Evolutionary conservation across 2,797 vertebrate species (phyloP).

Genomic region (Sorex maritimensis): DNA sequence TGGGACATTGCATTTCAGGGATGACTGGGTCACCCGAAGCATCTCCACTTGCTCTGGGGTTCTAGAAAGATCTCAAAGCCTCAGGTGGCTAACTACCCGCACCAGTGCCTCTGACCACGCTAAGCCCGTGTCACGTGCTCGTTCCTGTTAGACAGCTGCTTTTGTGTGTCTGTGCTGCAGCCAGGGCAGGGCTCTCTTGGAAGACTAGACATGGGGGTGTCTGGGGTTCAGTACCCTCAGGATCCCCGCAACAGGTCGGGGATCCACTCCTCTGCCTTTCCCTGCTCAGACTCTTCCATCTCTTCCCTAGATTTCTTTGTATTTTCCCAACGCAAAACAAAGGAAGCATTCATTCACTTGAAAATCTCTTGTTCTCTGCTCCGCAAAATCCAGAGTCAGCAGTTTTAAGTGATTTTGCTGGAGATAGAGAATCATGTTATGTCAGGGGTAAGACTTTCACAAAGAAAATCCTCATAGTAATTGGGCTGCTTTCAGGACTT

Average conservation of each 20-base stretch:
- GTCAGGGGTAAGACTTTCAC: neutral
- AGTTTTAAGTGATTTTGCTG: neutral
- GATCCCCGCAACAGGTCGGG: neutral
- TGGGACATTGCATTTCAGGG: neutral
- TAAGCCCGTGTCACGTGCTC: neutral
- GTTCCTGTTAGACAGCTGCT: neutral
- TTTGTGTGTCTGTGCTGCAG: neutral
- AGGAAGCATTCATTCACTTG: neutral
- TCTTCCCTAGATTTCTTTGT: slow-evolving; percentile 16
- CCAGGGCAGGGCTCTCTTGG: neutral
- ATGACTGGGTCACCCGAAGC: neutral
- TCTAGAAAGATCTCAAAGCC: neutral
- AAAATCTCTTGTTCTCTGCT: slow-evolving; percentile 31
- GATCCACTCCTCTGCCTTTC: neutral
- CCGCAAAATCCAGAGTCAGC: neutral
- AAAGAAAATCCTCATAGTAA: neutral
- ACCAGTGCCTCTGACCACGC: neutral
- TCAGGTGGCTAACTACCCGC: neutral
- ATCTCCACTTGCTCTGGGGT: neutral
- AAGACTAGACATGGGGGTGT: neutral
- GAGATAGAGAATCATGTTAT: neutral
- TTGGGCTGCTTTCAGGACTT: neutral
- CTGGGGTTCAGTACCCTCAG: neutral
- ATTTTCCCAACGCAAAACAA: neutral
- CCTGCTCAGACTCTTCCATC: rapidly evolving